Conservation (phyloP, 2,113 vertebrate genomes). For the Etia nguti region DNA sequence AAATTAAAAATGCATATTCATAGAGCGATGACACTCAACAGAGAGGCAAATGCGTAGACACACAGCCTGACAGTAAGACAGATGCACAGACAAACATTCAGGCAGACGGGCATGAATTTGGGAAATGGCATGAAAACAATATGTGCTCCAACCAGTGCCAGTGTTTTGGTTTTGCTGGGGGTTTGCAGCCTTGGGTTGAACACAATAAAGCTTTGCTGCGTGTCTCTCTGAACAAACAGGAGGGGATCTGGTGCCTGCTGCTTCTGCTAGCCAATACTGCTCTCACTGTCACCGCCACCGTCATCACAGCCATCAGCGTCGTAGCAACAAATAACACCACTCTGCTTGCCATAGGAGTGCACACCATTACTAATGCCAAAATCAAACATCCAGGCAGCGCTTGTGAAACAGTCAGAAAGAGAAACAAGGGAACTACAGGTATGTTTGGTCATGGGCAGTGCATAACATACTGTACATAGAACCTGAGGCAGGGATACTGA, state of each 20-base stretch:
- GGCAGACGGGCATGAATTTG: slow-evolving; percentile 42
- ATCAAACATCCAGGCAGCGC: slow-evolving; percentile 12
- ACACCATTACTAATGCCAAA: slow-evolving; percentile 13
- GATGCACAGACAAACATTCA: slow-evolving; percentile 45
- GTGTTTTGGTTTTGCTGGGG: slow-evolving; percentile 57
- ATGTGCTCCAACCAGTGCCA: slow-evolving; percentile 46
- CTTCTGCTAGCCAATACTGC: slow-evolving; percentile 50
- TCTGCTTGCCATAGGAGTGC: slow-evolving; percentile 22
- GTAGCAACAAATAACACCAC: slow-evolving; percentile 60
- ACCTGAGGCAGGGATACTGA: background rate
- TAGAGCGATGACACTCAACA: slow-evolving; percentile 11
- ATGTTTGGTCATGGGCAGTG: background rate
- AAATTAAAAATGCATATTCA: slow-evolving; percentile 2
- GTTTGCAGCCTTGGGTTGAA: slow-evolving; percentile 60
- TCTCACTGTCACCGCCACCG: slow-evolving; percentile 61
- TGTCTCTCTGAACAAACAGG: slow-evolving; percentile 60
- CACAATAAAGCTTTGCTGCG: slow-evolving; percentile 56
- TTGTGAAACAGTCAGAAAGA: background rate
- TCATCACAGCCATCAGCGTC: slow-evolving; percentile 61
- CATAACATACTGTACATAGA: background rate
- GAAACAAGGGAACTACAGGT: background rate
- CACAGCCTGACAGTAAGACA: slow-evolving; percentile 39
- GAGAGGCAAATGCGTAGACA: slow-evolving; percentile 26
- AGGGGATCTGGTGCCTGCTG: slow-evolving; percentile 62
- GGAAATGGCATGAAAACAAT: slow-evolving; percentile 55